Conservation (phyloP, 2,888 invertebrate genomes). For the Lithophane leautieri region DNA sequence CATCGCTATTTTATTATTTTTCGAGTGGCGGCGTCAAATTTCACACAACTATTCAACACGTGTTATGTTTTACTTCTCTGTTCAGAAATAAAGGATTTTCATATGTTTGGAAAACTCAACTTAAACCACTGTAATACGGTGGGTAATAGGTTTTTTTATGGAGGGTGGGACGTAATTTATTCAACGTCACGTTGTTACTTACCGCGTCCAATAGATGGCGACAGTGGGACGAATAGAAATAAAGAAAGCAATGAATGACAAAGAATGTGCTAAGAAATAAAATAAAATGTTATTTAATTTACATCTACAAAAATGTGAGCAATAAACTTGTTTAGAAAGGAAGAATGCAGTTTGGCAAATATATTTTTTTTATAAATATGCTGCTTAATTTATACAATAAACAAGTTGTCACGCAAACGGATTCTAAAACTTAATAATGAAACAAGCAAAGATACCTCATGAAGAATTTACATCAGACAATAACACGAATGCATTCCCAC, state of each 20-base stretch:
- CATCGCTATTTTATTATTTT: constrained; percentile 70
- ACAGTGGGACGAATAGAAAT: constrained; percentile 4
- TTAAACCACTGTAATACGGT: not conserved
- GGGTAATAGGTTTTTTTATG: not conserved
- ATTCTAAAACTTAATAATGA: constrained; percentile 42
- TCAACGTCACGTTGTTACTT: not conserved
- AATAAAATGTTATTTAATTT: constrained; percentile 14
- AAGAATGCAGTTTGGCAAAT: constrained; percentile 9
- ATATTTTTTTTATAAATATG: constrained; percentile 21
- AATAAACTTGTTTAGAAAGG: constrained; percentile 22
- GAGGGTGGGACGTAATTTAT: not conserved
- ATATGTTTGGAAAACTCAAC: constrained; percentile 16
- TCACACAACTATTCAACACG: constrained; percentile 27
- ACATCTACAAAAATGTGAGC: constrained; percentile 4
- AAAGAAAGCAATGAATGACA: constrained; percentile 4
- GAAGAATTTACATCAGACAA: constrained; percentile 34
- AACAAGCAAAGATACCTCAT: constrained; percentile 36
- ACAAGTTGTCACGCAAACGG: constrained; percentile 36
- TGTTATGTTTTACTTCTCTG: constrained; percentile 7
- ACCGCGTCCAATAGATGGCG: constrained; percentile 42
- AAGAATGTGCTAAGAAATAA: constrained; percentile 18
- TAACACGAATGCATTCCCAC: constrained; percentile 43
- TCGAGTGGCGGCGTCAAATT: constrained; percentile 72
- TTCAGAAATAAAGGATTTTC: constrained; percentile 10
- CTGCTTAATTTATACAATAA: constrained; percentile 19